A percentile compares a stretch with the other conserved stretches of the same genome.
These are phyloP conservation scores for Andrena cerasifolii DNA, from an alignment of 1,140 invertebrate species.

Conservation along the genomic window DNA sequence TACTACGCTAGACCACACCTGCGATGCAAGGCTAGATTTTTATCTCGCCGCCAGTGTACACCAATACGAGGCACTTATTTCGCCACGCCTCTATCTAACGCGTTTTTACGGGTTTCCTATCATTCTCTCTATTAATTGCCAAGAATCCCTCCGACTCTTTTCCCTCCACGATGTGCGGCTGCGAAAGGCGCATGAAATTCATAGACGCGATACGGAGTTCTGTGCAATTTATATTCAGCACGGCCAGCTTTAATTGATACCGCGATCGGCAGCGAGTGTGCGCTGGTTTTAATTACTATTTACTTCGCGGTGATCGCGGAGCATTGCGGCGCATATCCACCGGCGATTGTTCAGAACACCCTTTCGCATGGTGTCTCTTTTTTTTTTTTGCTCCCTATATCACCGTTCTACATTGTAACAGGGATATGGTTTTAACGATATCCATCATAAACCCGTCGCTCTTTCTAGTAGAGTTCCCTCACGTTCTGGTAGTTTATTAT, in stretches of 20 bases:
- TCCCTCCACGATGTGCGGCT: background rate
- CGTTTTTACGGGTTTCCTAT: slow-evolving; percentile 33
- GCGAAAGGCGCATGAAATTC: background rate
- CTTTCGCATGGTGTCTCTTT: background rate
- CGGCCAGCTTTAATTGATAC: background rate
- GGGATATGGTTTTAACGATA: slow-evolving; percentile 77
- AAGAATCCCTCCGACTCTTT: background rate
- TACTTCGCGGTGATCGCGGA: too few relatives aligned
- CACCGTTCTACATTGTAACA: slow-evolving; percentile 57
- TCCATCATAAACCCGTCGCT: slow-evolving; percentile 70
- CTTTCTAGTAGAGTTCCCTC: slow-evolving; percentile 24
- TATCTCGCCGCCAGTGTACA: slow-evolving; percentile 57
- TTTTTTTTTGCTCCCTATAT: slow-evolving; percentile 12
- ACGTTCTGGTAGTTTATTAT: slow-evolving; percentile 66
- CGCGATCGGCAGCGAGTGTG: background rate
- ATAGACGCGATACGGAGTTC: background rate
- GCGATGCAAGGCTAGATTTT: slow-evolving; percentile 71
- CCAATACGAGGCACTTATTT: slow-evolving; percentile 63
- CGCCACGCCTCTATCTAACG: slow-evolving; percentile 16
- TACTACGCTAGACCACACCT: slow-evolving; percentile 69
- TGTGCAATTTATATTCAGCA: background rate
- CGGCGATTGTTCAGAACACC: background rate
- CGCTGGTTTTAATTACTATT: background rate
- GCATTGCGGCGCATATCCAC: slow-evolving; percentile 1
- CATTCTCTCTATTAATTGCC: slow-evolving; percentile 10